Conservation (phyloP, 2,888 invertebrate genomes). For the Horisme vitalbata region DNA sequence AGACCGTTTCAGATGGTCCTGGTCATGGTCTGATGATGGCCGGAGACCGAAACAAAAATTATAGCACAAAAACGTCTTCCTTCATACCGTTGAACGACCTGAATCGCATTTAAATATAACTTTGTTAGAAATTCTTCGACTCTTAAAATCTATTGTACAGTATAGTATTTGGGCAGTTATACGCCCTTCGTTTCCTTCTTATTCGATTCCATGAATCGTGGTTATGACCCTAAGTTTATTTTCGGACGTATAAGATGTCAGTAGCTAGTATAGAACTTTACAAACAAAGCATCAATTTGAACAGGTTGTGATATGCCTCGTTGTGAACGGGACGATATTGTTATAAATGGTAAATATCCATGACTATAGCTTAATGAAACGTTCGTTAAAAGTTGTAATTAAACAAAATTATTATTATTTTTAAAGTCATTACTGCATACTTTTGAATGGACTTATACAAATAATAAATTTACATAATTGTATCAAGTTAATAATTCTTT, state of each 20-base stretch:
- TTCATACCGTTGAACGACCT: constrained; percentile 79
- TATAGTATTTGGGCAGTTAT: constrained; percentile 74
- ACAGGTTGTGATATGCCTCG: constrained; percentile 83
- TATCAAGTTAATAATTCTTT: constrained; percentile 73
- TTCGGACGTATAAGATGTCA: constrained; percentile 78
- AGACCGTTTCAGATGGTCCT: constrained; percentile 57
- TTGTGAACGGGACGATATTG: constrained; percentile 82
- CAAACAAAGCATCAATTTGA: constrained; percentile 83
- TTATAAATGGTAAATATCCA: constrained; percentile 81
- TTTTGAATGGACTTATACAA: constrained; percentile 78
- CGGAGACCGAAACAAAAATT: constrained; percentile 56
- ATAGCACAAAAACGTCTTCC: constrained; percentile 82
- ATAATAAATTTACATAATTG: constrained; percentile 63
- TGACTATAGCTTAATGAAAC: constrained; percentile 81
- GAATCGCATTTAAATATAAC: constrained; percentile 74
- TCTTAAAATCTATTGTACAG: constrained; percentile 78
- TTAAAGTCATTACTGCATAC: constrained; percentile 74
- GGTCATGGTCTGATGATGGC: constrained; percentile 48
- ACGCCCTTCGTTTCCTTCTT: constrained; percentile 76
- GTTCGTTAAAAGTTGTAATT: constrained; percentile 80
- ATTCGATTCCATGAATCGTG: constrained; percentile 82
- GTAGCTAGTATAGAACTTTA: constrained; percentile 82
- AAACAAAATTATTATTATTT: constrained; percentile 73
- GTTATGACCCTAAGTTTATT: constrained; percentile 79
- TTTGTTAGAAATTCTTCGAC: constrained; percentile 76